phyloP scores from a whole-genome alignment of 2,888 invertebrate genomes.

The Pristionchus fissidentatus region DNA sequence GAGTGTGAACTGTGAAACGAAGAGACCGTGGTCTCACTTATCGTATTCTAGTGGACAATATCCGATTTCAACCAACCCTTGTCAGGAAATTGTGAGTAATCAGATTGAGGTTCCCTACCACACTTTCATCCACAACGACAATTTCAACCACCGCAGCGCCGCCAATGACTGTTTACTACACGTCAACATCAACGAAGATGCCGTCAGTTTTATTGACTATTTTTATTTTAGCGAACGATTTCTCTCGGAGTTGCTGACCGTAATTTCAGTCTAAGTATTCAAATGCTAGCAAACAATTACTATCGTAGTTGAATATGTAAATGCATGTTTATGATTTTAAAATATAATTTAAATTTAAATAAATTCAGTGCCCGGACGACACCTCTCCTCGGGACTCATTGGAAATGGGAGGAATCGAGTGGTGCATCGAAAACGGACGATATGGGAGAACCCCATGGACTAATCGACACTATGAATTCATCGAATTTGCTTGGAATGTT shows the following conservation, averaged over 20 bases:
- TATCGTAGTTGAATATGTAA: too few relatives aligned
- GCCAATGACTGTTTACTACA: too few relatives aligned
- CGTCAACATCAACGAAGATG: too few relatives aligned
- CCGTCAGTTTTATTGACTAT: too few relatives aligned
- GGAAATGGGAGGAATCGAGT: slow-evolving; percentile 21
- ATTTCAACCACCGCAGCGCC: neutral
- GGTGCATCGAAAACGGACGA: neutral
- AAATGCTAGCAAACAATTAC: too few relatives aligned
- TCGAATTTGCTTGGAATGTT: neutral
- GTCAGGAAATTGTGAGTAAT: neutral
- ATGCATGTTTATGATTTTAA: too few relatives aligned
- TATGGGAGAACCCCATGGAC: neutral
- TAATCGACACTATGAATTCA: slow-evolving; percentile 39
- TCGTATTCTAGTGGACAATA: neutral
- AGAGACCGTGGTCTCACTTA: neutral
- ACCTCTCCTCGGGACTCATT: slow-evolving; percentile 37
- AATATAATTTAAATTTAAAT: too few relatives aligned
- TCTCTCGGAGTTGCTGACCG: too few relatives aligned
- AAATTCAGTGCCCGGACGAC: slow-evolving; percentile 35
- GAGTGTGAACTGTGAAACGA: too few relatives aligned
- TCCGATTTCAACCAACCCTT: neutral
- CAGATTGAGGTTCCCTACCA: slow-evolving; percentile 23
- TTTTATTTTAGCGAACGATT: too few relatives aligned
- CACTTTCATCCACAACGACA: neutral
- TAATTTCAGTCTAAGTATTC: too few relatives aligned